Evolutionary conservation across 1,140 invertebrate species (phyloP), one percentile per base, ranked within the genome.

Genomic region (Heliothis subflexa): DNA sequence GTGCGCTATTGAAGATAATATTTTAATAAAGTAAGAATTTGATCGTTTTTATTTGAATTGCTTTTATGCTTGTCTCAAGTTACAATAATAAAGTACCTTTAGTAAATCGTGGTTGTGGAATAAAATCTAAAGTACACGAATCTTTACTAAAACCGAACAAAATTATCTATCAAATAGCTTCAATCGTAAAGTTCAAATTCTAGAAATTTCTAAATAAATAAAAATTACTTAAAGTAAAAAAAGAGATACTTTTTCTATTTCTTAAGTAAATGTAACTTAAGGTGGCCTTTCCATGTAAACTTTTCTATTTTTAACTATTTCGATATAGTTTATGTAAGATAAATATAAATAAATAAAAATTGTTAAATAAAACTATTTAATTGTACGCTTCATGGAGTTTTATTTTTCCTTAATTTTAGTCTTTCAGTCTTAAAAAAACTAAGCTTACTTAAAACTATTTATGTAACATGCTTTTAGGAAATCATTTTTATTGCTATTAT

Each of bases 231-330:
- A 18, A 5, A 7, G 11, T 12, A 64, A 12, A 47, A 47, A 74
- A 66, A 55, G 18, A 50, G 13, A 74, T 47, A 64, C 59, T 59
- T 62, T 62, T 70, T 80, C 47, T 80, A 71, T 80, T 59, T 78
- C 50, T 66, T 71, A 73, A 72, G 40, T 77, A 64, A 54, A 40
- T 72, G 21, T 75, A 75, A 76, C 61, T 85, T 86, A 90, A 90
- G 88, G 89, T 89, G 91, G 92, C 90, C 92, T 94, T 94, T 94
- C 90, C 92, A 92, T 87, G 85, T 87, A 91, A 88, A 84, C 79
- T 88, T 92, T 92, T 92, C 85, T 90, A 90, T 88, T 88, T 82
- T 91, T 81, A 91, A 88, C 83, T 85, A 89, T 89, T 91, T 89
- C 87, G 82, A 90, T 91, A 92, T 91, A 92, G 88, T 93, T 89